Percentiles rank a stretch among this genome's conserved stretches.
phyloP scores from a whole-genome alignment of 2,113 vertebrate species.

The Romanogobio albipinnatus region DNA sequence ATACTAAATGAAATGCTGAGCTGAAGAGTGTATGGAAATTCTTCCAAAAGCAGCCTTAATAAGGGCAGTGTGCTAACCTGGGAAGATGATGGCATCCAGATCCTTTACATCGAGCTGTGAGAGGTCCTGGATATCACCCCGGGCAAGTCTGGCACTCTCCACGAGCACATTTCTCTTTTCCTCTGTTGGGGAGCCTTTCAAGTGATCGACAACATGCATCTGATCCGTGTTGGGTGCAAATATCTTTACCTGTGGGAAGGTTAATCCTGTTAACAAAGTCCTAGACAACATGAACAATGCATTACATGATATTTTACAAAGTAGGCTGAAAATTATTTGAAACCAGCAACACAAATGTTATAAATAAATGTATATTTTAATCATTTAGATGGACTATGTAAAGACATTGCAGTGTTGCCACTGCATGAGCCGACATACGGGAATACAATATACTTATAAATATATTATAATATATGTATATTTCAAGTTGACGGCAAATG shows the following conservation, averaged over 20 bases:
- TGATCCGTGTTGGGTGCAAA: constrained; percentile 84
- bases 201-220: constrained; percentile 84
- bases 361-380: neutral
- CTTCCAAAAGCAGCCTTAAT: neutral
- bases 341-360: neutral
- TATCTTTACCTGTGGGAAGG: constrained; percentile 79
- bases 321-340: neutral
- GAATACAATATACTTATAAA: too few species aligned
- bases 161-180: constrained; percentile 82
- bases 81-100: constrained; percentile 80
- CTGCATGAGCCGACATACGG: too few species aligned
- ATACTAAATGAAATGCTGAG: neutral
- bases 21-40: neutral
- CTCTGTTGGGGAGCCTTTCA: constrained; percentile 76
- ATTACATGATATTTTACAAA: neutral
- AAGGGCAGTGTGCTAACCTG: constrained; percentile 64
- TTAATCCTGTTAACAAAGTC: neutral
- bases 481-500: too few species aligned
- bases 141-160: constrained; percentile 81
- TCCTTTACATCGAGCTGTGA: constrained; percentile 74
- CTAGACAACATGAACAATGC: neutral
- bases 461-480: too few species aligned
- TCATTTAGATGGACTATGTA: neutral
- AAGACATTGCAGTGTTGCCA: neutral
- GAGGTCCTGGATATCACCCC: constrained; percentile 79